Conservation (phyloP, 2,113 vertebrate species). For the Lota lota region DNA sequence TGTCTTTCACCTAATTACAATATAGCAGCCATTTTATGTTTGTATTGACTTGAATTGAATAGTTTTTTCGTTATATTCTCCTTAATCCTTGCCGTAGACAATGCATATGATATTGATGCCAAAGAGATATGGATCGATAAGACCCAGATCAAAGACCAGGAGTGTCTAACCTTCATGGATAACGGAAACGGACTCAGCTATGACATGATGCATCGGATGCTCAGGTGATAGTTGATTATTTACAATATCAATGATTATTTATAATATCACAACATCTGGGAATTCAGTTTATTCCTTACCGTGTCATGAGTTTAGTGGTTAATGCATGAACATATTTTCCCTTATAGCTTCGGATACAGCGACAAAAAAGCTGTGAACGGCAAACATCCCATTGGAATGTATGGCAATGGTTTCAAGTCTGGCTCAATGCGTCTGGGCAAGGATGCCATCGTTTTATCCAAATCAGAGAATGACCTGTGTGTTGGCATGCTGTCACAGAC, state of each 20-base stretch:
- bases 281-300: neutral
- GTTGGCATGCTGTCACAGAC: constrained; percentile 94
- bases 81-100: constrained; percentile 72
- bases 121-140: constrained; percentile 96
- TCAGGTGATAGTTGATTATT: constrained; percentile 76
- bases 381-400: constrained; percentile 85
- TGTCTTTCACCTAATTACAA: no score
- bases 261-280: neutral
- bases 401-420: constrained; percentile 97
- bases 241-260: neutral
- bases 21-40: neutral
- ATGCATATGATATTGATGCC: constrained; percentile 95
- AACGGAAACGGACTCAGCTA: constrained; percentile 88
- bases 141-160: constrained; percentile 69
- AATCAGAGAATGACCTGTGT: constrained; percentile 76
- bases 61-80: neutral
- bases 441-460: constrained; percentile 93
- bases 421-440: constrained; percentile 94
- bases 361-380: constrained; percentile 85
- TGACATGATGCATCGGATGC: constrained; percentile 90
- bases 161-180: constrained; percentile 89
- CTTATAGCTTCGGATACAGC: constrained; percentile 90
- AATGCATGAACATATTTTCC: neutral
- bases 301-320: neutral
- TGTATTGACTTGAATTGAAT: neutral